Evolutionary conservation across 92 coral and sea anemone species (phyloP), one percentile per base, ranked within the genome.

Genomic region (Bergia puertoricense): DNA sequence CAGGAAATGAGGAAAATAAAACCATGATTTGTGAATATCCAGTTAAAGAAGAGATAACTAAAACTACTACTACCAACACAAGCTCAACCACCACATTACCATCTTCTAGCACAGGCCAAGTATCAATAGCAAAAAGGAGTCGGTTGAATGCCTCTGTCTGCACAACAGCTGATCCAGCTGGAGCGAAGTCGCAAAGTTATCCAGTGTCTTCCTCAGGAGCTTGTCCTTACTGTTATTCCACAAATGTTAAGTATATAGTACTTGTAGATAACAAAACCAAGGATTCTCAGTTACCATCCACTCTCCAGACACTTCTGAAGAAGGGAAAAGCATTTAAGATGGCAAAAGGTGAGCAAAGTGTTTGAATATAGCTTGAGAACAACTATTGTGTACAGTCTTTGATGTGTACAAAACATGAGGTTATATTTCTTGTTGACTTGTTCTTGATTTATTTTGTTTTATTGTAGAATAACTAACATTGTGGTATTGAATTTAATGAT

Each of bases 241-340:
- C 88, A 57, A 80, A 91, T 90, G 98, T 97, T 16, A 92, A 96
- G 76, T 97, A 97, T 69, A 97, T 97, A 54, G 93, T 97, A 65
- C 88, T 97, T 43, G 93, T 94, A 43, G 88, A 93, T 44, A 92
- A 86, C n/a, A 91, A 86, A 59, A 96, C 92, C 72, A 89, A 91
- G 80, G 98, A 97, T 77, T 50, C 88, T 13, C 93, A 92, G 6
- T 86, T 96, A 81, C 99, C 99, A 2, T 90, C 73, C n/a, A 96
- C 97, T 37, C 97, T 96, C 3, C 93, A 92, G 62, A 86, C 84
- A 62, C 85, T 96, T 6, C 86, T 96, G 85, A 92, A 89, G 75
- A 88, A 90, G 46, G 94, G 91, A 16, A 94, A 93, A 57, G 99
- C 99, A 86, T 96, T 96, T 91, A 96, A 96, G 88, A 96, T 96